Evolutionary conservation across 2,113 vertebrate genomes (phyloP), one percentile per base, ranked within the genome.

Genomic region (Callipepla squamata): DNA sequence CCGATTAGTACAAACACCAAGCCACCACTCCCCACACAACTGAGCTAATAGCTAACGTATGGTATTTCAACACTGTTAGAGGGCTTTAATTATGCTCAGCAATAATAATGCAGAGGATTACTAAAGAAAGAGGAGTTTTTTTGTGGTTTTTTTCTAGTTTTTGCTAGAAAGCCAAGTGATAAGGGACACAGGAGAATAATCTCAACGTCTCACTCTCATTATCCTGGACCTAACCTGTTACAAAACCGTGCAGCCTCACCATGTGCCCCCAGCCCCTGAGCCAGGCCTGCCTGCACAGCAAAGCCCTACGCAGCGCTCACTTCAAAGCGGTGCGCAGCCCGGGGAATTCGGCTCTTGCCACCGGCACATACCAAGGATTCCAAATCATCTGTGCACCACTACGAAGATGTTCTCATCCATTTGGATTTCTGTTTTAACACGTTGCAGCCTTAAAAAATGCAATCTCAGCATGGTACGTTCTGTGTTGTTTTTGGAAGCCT

Each of bases 311-410:
- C 8, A 32, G 67, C 67, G 3, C 74, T 70, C 7, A 2, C 6
- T 30, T n/a, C 72, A 36, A 32, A 75, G 42, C 61, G 47, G 51
- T 38, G 2, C 63, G 45, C 3, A 9, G 9, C 45, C 48, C 20
- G 7, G 87, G 47, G 65, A 73, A 78, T 4, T 5, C 83, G 63
- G 81, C 84, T 96, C 95, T 85, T 94, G 96, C 96, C 97, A 84
- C 96, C 87, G 93, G 94, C 93, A 95, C 97, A 98, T 97, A 96
- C 96, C 97, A 96, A 73, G 88, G 95, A 98, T 98, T 97, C 96
- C 97, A 94, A 11, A 70, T 94, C 84, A 59, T 65, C 92, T 96
- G 93, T 92, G 93, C 58, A 92, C 92, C 87, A 79, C 66, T 9
- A 87, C 85, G 80, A 67, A 77, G 89, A 66, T 3, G 57, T 62